Evolutionary conservation across 1,140 invertebrate species (phyloP), one percentile per base, ranked within the genome.

Genomic region (Lepidurus arcticus): DNA sequence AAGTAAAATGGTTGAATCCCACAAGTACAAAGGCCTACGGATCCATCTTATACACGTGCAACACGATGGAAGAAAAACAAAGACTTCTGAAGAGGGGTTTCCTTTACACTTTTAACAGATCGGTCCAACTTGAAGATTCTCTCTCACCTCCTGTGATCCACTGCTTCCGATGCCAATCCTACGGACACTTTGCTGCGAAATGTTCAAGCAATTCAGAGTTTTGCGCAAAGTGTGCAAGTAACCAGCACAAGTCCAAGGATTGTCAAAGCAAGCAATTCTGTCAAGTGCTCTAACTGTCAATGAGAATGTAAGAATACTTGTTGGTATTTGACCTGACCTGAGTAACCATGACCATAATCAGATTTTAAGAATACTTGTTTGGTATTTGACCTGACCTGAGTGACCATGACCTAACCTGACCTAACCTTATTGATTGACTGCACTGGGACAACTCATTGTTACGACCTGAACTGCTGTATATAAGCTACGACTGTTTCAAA

Each of bases 271-370:
- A 42, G 44, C 43, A 76, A 44, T 26, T 45, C 16, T n/a, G n/a
- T n/a, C n/a, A 76, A 76, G 47, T 76, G 75, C 16, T 42, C 44
- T 3, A 76, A 76, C 75, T 76, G 75, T 24, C 43, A 76, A 76
- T 43, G 16, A 65, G 42, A 76, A 1, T n/a, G n/a, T n/a, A n/a
- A n/a, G n/a, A n/a, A n/a, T n/a, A n/a, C n/a, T n/a, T n/a, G n/a
- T n/a, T n/a, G n/a, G n/a, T n/a, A n/a, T n/a, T n/a, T n/a, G n/a
- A n/a, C n/a, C n/a, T n/a, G n/a, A n/a, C n/a, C n/a, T n/a, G n/a
- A n/a, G n/a, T n/a, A n/a, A n/a, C n/a, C n/a, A n/a, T n/a, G n/a
- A n/a, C n/a, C n/a, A n/a, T n/a, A n/a, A n/a, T n/a, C n/a, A n/a
- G n/a, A n/a, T n/a, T n/a, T n/a, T n/a, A n/a, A n/a, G n/a, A n/a